phyloP scores from a whole-genome alignment of 2,797 vertebrate genomes.

The Falco biarmicus region DNA sequence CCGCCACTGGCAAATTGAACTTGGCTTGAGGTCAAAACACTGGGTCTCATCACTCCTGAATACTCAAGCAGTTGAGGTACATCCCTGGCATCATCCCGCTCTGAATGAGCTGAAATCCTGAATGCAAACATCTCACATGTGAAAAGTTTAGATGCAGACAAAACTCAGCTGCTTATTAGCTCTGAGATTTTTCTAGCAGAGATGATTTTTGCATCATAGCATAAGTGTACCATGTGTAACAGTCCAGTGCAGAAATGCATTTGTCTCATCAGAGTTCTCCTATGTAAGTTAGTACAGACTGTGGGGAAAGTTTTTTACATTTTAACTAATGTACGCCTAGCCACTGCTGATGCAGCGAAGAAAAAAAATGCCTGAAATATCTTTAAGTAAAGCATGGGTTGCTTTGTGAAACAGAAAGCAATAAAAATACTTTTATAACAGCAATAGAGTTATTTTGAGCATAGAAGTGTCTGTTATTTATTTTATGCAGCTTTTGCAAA shows the following conservation, averaged over 20 bases:
- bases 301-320: not conserved
- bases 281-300: not conserved
- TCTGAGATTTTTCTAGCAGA: not conserved
- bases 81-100: not conserved
- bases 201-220: not conserved
- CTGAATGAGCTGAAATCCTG: not conserved
- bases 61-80: not conserved
- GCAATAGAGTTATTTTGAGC: not conserved
- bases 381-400: not conserved
- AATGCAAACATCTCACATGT: not conserved
- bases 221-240: not conserved
- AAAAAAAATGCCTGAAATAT: not conserved
- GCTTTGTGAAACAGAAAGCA: not conserved
- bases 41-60: not conserved
- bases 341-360: not conserved
- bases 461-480: not conserved
- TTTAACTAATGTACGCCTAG: not conserved
- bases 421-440: not conserved
- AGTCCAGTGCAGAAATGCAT: not conserved
- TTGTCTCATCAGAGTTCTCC: not conserved
- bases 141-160: not conserved
- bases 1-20: not conserved
- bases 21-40: not conserved
- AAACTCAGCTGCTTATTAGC: not conserved
- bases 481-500: not conserved